phyloP scores from a whole-genome alignment of 2,888 invertebrate species.

The Clusia tigrina region DNA sequence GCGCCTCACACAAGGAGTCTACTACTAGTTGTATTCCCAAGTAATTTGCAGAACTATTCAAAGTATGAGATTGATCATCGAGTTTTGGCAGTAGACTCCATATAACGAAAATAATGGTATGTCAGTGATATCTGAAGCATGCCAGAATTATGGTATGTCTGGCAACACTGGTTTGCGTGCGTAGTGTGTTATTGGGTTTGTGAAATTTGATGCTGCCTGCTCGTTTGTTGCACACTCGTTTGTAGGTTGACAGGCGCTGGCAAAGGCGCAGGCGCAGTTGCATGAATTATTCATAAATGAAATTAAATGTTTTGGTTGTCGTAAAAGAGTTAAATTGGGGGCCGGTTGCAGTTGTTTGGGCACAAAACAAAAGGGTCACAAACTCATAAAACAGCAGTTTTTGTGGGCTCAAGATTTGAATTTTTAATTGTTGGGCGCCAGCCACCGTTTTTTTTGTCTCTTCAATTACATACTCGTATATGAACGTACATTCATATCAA shows the following conservation, averaged over 20 bases:
- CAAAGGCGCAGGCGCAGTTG: no score
- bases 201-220: background rate
- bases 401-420: constrained; percentile 48
- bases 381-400: constrained; percentile 14
- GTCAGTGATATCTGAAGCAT: no score
- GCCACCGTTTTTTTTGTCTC: constrained; percentile 41
- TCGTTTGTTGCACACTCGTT: background rate
- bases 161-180: no score
- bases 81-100: no score
- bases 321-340: constrained; percentile 43
- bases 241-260: no score
- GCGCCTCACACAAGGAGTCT: no score
- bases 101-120: no score
- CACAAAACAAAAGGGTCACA: constrained; percentile 29
- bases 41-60: no score
- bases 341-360: constrained; percentile 15
- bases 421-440: constrained; percentile 58
- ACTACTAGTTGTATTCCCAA: no score
- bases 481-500: no score
- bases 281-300: constrained; percentile 52
- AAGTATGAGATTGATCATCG: no score
- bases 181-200: background rate
- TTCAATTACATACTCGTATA: constrained; percentile 20
- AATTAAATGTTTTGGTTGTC: constrained; percentile 52
- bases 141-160: no score